phyloP scores from a whole-genome alignment of 2,888 invertebrate genomes.

The Matsumyia berberina region DNA sequence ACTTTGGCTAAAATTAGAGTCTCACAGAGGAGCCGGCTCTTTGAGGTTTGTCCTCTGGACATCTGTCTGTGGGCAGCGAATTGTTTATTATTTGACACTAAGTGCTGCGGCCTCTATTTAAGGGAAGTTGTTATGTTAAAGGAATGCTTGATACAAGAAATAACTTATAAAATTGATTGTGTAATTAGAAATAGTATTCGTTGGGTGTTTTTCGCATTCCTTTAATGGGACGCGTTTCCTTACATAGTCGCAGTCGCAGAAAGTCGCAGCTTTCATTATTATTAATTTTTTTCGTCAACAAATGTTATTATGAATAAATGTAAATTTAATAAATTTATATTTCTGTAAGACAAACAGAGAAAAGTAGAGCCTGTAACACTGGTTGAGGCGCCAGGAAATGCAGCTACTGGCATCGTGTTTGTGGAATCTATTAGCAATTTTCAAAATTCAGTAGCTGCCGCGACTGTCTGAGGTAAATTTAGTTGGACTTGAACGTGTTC shows the following conservation, averaged over 20 bases:
- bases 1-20: conserved; percentile 22
- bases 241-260: no score
- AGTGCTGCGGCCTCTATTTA: conserved; percentile 60
- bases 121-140: conserved; percentile 58
- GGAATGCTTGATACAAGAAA: conserved; percentile 36
- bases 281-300: neutral
- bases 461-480: no score
- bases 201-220: neutral
- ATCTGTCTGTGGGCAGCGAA: conserved; percentile 44
- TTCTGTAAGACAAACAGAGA: no score
- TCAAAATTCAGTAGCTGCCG: no score
- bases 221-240: conserved; percentile 24
- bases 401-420: no score
- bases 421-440: no score
- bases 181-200: conserved; percentile 36
- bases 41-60: conserved; percentile 23
- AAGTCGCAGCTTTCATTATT: conserved; percentile 5
- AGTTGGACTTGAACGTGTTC: no score
- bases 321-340: no score
- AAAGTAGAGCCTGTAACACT: no score
- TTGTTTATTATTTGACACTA: conserved; percentile 47
- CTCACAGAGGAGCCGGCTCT: conserved; percentile 22
- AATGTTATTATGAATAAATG: neutral
- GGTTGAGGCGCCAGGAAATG: no score
- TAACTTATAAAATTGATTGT: conserved; percentile 32